Percentiles rank a stretch among this genome's conserved stretches.
phyloP scores from a whole-genome alignment of 2,797 vertebrate genomes.

The Sebastes steindachneri region DNA sequence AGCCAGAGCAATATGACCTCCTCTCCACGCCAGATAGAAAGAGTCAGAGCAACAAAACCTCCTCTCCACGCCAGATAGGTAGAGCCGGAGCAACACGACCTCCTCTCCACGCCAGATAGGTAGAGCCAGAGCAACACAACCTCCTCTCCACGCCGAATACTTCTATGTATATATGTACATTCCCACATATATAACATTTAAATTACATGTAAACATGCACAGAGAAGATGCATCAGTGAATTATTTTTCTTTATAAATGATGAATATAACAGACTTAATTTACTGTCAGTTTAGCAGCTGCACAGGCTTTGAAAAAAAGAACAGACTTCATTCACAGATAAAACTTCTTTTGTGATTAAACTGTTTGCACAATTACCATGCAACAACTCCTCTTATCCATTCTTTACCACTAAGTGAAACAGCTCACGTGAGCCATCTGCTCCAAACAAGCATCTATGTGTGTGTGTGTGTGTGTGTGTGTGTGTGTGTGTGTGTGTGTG shows the following conservation, averaged over 20 bases:
- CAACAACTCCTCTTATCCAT: not conserved
- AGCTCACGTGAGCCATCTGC: not conserved
- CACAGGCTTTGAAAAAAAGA: not conserved
- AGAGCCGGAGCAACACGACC: no score
- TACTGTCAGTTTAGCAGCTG: not conserved
- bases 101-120: no score
- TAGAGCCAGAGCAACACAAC: fast-evolving
- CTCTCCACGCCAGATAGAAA: no score
- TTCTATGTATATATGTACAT: no score
- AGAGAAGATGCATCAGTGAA: not conserved
- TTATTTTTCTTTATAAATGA: not conserved
- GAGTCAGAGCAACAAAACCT: fast-evolving
- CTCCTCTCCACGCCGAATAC: no score
- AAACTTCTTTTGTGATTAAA: not conserved
- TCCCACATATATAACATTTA: no score
- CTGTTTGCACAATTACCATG: not conserved
- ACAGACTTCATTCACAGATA: not conserved
- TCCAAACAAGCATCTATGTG: not conserved
- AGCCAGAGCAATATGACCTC: fast-evolving
- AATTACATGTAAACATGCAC: no score
- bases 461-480: not conserved
- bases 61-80: no score
- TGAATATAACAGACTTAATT: not conserved
- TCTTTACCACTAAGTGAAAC: not conserved
- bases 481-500: not conserved